phyloP scores from a whole-genome alignment of 2,888 invertebrate species.

The Diloba caeruleocephala region DNA sequence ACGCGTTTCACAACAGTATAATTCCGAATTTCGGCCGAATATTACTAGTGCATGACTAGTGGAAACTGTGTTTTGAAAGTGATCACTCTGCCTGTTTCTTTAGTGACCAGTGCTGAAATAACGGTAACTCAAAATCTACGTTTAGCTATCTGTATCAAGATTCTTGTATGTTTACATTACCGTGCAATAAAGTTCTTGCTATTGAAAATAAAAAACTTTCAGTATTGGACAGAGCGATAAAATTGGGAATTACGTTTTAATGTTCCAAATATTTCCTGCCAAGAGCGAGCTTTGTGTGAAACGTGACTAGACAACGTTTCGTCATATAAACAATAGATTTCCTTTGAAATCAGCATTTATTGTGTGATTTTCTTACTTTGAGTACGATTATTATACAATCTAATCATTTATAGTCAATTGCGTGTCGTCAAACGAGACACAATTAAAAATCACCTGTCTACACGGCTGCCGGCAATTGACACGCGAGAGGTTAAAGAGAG shows the following conservation, averaged over 20 bases:
- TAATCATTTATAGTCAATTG: conserved; percentile 9
- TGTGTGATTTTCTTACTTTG: conserved; percentile 16
- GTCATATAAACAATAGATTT: conserved; percentile 43
- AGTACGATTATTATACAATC: conserved; percentile 14
- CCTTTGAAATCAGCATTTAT: conserved; percentile 8
- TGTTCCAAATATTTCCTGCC: conserved; percentile 54
- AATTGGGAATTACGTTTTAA: conserved; percentile 55
- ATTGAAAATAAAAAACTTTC: conserved; percentile 50
- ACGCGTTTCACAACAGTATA: conserved; percentile 53
- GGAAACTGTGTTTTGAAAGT: conserved; percentile 45
- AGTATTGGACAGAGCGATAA: conserved; percentile 44
- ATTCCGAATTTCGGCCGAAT: conserved; percentile 53
- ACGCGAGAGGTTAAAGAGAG: too few relatives aligned
- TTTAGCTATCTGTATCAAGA: conserved; percentile 8
- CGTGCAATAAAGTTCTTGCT: conserved; percentile 44
- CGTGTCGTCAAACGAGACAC: too few relatives aligned
- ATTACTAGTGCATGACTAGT: conserved; percentile 53
- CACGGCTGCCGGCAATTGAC: too few relatives aligned
- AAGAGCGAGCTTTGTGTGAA: conserved; percentile 38
- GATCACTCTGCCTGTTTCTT: conserved; percentile 19
- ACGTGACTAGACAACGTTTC: conserved; percentile 39
- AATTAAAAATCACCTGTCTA: too few relatives aligned
- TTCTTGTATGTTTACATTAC: conserved; percentile 49
- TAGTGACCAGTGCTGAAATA: conserved; percentile 24
- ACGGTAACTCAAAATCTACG: conserved; percentile 28